Percentiles rank a stretch among this genome's conserved stretches.
Conservation (phyloP, 2,888 invertebrate genomes). For the Mythimna vitellina region DNA sequence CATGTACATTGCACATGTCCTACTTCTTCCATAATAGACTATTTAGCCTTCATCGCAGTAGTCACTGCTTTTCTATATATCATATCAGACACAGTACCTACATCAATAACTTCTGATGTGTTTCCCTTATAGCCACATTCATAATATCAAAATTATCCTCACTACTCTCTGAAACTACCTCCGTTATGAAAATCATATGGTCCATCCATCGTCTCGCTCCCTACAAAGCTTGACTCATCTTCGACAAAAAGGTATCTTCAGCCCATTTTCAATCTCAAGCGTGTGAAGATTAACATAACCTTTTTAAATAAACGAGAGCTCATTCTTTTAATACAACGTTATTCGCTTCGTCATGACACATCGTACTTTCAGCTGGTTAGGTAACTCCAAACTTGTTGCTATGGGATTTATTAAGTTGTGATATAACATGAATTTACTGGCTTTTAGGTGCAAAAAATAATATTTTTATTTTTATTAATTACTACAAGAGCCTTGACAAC, state of each 20-base stretch:
- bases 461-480: too few species aligned
- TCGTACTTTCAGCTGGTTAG: constrained; percentile 29
- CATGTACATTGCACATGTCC: too few species aligned
- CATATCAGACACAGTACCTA: neutral
- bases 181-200: neutral
- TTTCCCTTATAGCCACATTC: neutral
- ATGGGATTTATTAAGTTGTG: constrained; percentile 23
- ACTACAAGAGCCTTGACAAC: too few species aligned
- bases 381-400: constrained; percentile 45
- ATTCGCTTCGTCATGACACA: constrained; percentile 48
- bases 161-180: neutral
- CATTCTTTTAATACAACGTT: constrained; percentile 45
- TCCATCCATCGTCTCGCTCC: neutral
- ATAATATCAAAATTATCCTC: neutral
- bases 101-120: neutral
- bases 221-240: neutral
- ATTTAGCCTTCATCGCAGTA: too few species aligned
- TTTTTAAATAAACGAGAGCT: constrained; percentile 28
- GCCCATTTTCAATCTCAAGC: constrained; percentile 24
- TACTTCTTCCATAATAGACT: too few species aligned
- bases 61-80: too few species aligned
- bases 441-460: neutral
- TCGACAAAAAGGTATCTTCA: neutral
- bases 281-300: constrained; percentile 24
- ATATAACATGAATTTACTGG: constrained; percentile 22